phyloP scores from a whole-genome alignment of 2,113 vertebrate genomes.

The Lycocorax pyrrhopterus region DNA sequence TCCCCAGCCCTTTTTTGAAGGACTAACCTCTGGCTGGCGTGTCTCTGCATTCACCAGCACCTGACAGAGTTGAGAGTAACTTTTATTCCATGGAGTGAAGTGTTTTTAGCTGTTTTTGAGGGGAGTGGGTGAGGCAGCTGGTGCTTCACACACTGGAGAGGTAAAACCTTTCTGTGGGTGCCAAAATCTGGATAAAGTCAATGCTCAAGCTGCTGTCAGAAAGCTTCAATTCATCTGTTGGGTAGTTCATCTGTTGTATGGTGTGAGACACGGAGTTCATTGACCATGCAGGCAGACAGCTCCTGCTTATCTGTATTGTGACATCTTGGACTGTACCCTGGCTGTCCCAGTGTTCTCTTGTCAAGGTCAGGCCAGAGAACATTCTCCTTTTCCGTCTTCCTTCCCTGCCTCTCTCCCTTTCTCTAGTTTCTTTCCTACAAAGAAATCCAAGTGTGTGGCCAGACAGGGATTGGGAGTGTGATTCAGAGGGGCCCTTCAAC shows the following conservation, averaged over 20 bases:
- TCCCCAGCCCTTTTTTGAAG: background rate
- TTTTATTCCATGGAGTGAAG: background rate
- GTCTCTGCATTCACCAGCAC: background rate
- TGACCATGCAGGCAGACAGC: background rate
- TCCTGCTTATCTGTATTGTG: background rate
- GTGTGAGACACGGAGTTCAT: background rate
- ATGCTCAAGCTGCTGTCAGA: background rate
- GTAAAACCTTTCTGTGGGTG: background rate
- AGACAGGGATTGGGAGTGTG: background rate
- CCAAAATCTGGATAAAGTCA: background rate
- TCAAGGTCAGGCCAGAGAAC: background rate
- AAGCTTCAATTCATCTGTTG: background rate
- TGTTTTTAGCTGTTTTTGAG: background rate
- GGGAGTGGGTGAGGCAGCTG: background rate
- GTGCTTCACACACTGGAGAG: background rate
- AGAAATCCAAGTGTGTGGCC: background rate
- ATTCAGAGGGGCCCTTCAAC: background rate
- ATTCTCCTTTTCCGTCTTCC: fast-evolving
- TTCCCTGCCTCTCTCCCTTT: background rate
- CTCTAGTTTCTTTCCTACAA: background rate
- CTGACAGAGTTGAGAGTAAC: background rate
- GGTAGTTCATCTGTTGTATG: background rate
- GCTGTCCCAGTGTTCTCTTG: background rate
- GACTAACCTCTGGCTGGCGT: background rate
- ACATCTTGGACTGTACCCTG: background rate